phyloP scores from a whole-genome alignment of 2,797 vertebrate species.

The Bucorvus abyssinicus region DNA sequence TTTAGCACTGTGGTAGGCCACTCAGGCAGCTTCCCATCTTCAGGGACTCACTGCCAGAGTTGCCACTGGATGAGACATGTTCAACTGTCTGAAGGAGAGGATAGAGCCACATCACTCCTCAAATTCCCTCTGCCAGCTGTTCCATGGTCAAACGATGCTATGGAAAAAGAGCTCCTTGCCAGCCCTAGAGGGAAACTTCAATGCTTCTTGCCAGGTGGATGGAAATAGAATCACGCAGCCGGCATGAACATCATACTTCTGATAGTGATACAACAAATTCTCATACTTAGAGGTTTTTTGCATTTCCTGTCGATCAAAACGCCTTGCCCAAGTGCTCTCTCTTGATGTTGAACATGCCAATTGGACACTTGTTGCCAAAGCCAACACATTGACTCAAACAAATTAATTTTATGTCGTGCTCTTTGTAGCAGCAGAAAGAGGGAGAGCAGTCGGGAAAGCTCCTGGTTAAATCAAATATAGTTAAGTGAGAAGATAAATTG shows the following conservation, averaged over 20 bases:
- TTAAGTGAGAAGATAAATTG: neutral
- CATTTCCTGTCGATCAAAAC: neutral
- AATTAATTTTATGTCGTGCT: rapidly evolving
- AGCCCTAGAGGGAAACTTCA: neutral
- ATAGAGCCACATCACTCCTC: conserved; percentile 20
- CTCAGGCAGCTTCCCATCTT: neutral
- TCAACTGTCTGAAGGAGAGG: conserved; percentile 6
- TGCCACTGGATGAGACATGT: neutral
- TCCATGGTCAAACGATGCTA: conserved; percentile 27
- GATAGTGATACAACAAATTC: neutral
- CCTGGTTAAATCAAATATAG: neutral
- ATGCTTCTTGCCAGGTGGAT: neutral
- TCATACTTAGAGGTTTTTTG: neutral
- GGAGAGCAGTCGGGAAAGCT: neutral
- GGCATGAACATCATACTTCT: neutral
- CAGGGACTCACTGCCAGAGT: neutral
- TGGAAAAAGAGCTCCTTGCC: conserved; percentile 35
- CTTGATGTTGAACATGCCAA: neutral
- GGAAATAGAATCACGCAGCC: neutral
- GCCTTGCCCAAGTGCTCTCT: neutral
- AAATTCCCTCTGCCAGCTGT: conserved; percentile 31
- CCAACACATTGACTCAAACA: neutral
- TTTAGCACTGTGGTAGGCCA: neutral
- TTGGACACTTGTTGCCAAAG: neutral
- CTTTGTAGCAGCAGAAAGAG: neutral